These are phyloP conservation scores for Dione vanillae DNA, from an alignment of 2,888 invertebrate species.

Conservation along the genomic window DNA sequence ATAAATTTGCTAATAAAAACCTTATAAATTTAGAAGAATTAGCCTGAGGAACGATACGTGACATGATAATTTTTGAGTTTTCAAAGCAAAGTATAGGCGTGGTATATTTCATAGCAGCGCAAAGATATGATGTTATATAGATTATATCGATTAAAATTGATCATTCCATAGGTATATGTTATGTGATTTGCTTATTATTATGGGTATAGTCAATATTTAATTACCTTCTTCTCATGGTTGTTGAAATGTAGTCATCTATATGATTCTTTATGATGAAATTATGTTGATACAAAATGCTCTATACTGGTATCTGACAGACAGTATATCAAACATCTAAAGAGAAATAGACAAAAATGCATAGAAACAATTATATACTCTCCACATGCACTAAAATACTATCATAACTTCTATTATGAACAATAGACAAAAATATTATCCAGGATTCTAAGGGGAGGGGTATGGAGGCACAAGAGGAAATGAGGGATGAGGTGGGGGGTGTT, in stretches of 20 bases:
- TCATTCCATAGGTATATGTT: background rate
- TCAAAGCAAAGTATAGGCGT: background rate
- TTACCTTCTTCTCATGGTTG: background rate
- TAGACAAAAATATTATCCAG: background rate
- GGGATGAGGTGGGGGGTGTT: background rate
- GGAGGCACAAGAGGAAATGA: background rate
- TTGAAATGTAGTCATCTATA: background rate
- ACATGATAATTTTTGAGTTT: conserved; percentile 5
- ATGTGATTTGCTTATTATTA: background rate
- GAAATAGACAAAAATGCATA: background rate
- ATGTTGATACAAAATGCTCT: background rate
- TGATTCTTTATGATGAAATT: background rate
- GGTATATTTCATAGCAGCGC: conserved; percentile 1
- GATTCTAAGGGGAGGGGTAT: background rate
- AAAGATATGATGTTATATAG: background rate
- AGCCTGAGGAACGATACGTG: background rate
- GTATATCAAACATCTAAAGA: background rate
- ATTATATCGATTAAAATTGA: conserved; percentile 14
- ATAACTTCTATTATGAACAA: background rate
- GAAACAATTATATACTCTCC: too few relatives aligned
- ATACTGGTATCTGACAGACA: background rate
- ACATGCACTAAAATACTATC: background rate
- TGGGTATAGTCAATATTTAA: background rate
- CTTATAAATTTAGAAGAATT: conserved; percentile 3
- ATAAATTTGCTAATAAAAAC: conserved; percentile 26